Evolutionary conservation across 2,797 vertebrate species (phyloP).

Genomic region (Enteromius unitaeniatus): DNA sequence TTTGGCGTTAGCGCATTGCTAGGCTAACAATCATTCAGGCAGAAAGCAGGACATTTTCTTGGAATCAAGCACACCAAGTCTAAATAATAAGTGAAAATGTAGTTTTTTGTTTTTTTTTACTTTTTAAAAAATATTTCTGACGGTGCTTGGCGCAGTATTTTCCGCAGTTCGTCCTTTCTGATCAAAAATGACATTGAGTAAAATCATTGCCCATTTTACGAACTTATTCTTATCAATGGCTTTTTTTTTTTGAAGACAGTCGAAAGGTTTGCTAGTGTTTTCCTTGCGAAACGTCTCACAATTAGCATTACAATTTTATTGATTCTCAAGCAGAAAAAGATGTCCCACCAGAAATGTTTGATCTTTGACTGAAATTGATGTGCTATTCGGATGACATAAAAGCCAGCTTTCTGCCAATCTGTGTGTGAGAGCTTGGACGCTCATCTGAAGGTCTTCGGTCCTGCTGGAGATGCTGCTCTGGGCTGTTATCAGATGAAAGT

Average conservation of each 20-base stretch:
- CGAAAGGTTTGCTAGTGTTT: background rate
- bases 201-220: background rate
- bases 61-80: background rate
- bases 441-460: conserved; percentile 38
- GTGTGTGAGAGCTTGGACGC: conserved; percentile 10
- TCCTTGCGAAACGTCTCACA: background rate
- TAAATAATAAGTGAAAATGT: background rate
- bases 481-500: conserved; percentile 45
- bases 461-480: conserved; percentile 36
- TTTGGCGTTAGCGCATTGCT: background rate
- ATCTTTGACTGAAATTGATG: background rate
- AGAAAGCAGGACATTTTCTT: background rate
- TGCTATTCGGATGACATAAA: background rate
- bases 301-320: background rate
- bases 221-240: background rate
- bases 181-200: background rate
- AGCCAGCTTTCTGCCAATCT: background rate
- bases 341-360: conserved; percentile 4
- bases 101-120: too few relatives aligned
- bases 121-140: background rate
- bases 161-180: background rate
- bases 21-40: background rate
- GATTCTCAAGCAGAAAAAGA: conserved; percentile 1
- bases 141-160: background rate
- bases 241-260: background rate